Percentiles rank a stretch among this genome's conserved stretches.
Conservation (phyloP, 1,140 invertebrate genomes). For the Dinothrombium tinctorium region DNA sequence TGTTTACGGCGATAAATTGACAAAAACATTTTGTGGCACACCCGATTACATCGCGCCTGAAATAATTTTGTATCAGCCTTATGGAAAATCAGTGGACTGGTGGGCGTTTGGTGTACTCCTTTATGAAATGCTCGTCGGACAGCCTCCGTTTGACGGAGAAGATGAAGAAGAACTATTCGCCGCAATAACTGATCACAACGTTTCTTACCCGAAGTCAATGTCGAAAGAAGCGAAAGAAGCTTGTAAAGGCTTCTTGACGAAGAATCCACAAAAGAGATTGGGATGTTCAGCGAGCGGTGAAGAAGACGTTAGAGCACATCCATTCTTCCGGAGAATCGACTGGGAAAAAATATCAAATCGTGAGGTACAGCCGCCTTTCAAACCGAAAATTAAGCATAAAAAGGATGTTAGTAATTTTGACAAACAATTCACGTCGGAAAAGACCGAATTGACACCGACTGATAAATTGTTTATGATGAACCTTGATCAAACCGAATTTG, state of each 20-base stretch:
- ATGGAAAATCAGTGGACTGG: slow-evolving; percentile 21
- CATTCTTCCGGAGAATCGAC: slow-evolving; percentile 92
- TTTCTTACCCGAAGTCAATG: slow-evolving; percentile 88
- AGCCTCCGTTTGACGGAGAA: slow-evolving; percentile 96
- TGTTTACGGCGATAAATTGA: slow-evolving; percentile 26
- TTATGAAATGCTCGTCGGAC: slow-evolving; percentile 96
- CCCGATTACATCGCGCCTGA: slow-evolving; percentile 98
- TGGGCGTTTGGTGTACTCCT: slow-evolving; percentile 49
- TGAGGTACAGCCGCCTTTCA: slow-evolving; percentile 94
- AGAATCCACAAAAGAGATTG: slow-evolving; percentile 76
- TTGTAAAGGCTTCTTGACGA: slow-evolving; percentile 91
- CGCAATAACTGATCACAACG: slow-evolving; percentile 93
- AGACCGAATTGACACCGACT: slow-evolving; percentile 92
- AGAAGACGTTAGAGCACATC: slow-evolving; percentile 76
- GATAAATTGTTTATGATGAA: slow-evolving; percentile 99
- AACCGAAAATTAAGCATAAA: slow-evolving; percentile 95
- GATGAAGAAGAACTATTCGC: slow-evolving; percentile 97
- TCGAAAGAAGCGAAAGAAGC: slow-evolving; percentile 85
- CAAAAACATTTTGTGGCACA: slow-evolving; percentile 74
- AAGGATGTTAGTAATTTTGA: slow-evolving; percentile 99
- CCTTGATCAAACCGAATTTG: slow-evolving; percentile 96
- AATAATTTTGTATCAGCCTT: slow-evolving; percentile 25
- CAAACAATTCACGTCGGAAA: slow-evolving; percentile 93
- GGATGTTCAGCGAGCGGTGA: slow-evolving; percentile 69
- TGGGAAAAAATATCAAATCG: slow-evolving; percentile 88